Evolutionary conservation across 2,113 vertebrate genomes (phyloP).

Genomic region (Zosterops borbonicus): DNA sequence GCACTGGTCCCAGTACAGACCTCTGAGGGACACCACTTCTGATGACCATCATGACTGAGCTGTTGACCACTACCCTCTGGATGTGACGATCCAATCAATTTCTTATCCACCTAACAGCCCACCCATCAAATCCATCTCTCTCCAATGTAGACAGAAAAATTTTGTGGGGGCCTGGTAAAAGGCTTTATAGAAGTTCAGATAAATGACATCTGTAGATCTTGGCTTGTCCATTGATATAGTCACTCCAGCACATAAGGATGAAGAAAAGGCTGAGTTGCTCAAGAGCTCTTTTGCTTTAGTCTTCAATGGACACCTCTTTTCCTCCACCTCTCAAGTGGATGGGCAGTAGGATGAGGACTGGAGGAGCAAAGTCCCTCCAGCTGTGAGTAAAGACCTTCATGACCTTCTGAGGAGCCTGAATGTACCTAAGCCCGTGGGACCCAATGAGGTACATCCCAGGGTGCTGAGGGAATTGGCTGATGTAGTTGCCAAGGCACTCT

Average conservation of each 20-base stretch:
- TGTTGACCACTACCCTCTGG: background rate
- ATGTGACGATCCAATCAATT: background rate
- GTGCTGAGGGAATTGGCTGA: background rate
- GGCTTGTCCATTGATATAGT: background rate
- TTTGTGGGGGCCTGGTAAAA: background rate
- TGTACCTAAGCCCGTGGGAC: background rate
- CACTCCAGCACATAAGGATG: background rate
- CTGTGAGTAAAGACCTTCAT: background rate
- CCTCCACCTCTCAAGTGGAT: background rate
- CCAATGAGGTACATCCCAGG: background rate
- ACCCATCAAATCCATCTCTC: background rate
- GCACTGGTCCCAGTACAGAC: background rate
- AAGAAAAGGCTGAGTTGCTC: background rate
- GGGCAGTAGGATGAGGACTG: background rate
- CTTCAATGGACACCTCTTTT: background rate
- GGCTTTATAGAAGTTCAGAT: background rate
- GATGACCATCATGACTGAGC: background rate
- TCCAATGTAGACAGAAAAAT: background rate
- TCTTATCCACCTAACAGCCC: background rate
- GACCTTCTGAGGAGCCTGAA: background rate
- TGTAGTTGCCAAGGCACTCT: background rate
- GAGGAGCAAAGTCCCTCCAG: background rate
- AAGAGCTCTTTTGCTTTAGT: background rate
- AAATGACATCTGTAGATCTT: background rate
- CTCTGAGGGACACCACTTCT: background rate